Percentiles rank a stretch among this genome's conserved stretches.
phyloP scores from a whole-genome alignment of 64 coral and sea anemone species.

The Stylophora pistillata region DNA sequence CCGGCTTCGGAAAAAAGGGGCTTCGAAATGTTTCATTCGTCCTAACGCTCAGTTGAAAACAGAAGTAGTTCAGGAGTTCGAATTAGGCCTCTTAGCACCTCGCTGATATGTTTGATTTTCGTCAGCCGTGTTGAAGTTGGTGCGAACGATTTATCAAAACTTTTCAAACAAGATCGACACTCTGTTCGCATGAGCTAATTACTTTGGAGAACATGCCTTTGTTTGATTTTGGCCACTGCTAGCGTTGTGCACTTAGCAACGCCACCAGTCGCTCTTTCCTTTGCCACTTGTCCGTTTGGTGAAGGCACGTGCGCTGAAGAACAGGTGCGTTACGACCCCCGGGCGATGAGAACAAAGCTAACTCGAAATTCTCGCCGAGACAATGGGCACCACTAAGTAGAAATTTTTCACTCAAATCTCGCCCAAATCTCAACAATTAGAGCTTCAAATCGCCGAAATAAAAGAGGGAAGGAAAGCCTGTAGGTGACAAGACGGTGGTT shows the following conservation, averaged over 20 bases:
- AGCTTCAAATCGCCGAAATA: background rate
- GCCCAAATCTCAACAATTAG: background rate
- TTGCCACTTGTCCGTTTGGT: constrained; percentile 38
- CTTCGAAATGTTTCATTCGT: constrained; percentile 23
- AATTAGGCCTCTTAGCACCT: background rate
- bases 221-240: constrained; percentile 50
- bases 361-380: constrained; percentile 10
- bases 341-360: constrained; percentile 29
- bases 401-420: background rate
- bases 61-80: too few species aligned
- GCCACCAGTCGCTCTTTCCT: constrained; percentile 36
- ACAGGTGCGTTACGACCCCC: constrained; percentile 28
- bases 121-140: background rate
- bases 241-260: constrained; percentile 35
- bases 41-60: constrained; percentile 4
- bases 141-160: constrained; percentile 36
- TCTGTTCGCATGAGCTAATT: constrained; percentile 39
- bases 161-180: constrained; percentile 27
- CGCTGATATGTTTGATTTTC: constrained; percentile 5
- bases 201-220: constrained; percentile 38
- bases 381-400: background rate
- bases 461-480: background rate
- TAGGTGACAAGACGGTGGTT: background rate
- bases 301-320: constrained; percentile 28
- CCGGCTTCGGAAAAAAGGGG: background rate